These are phyloP conservation scores for Melanotaenia maccullochi DNA, from an alignment of 2,797 vertebrate genomes.

Conservation along the genomic window DNA sequence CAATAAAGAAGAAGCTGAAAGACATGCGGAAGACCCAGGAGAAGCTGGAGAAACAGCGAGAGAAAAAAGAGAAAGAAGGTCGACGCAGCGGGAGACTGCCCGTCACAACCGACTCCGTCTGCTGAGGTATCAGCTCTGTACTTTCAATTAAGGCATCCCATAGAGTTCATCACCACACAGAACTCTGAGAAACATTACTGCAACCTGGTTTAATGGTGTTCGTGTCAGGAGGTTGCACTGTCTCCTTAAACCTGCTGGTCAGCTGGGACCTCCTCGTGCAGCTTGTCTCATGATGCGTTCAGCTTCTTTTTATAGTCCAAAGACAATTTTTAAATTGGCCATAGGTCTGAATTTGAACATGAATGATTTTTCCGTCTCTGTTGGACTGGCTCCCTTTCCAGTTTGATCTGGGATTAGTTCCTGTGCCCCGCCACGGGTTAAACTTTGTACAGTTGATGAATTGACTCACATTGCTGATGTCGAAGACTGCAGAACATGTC, in stretches of 20 bases:
- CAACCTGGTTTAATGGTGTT: constrained; percentile 18
- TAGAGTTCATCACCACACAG: constrained; percentile 16
- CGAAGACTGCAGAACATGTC: constrained; percentile 5
- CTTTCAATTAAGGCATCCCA: constrained; percentile 20
- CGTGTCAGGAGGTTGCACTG: not conserved
- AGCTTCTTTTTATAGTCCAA: not conserved
- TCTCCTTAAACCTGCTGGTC: not conserved
- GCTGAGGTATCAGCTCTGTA: constrained; percentile 73
- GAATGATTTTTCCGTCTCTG: not conserved
- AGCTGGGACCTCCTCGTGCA: constrained; percentile 3
- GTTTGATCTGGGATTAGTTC: not conserved
- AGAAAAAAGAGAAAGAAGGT: constrained; percentile 89
- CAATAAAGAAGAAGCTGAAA: constrained; percentile 93
- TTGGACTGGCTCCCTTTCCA: not conserved
- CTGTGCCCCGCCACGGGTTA: not conserved
- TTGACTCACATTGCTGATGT: constrained; percentile 11
- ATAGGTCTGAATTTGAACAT: not conserved
- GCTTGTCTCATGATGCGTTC: not conserved
- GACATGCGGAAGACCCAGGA: constrained; percentile 92
- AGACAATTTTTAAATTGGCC: not conserved
- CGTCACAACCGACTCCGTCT: constrained; percentile 84
- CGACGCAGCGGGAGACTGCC: constrained; percentile 85
- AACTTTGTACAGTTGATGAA: not conserved
- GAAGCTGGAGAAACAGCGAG: constrained; percentile 91
- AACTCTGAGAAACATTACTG: not conserved